Evolutionary conservation across 2,113 vertebrate species (phyloP).

Genomic region (Eretmochelys imbricata): DNA sequence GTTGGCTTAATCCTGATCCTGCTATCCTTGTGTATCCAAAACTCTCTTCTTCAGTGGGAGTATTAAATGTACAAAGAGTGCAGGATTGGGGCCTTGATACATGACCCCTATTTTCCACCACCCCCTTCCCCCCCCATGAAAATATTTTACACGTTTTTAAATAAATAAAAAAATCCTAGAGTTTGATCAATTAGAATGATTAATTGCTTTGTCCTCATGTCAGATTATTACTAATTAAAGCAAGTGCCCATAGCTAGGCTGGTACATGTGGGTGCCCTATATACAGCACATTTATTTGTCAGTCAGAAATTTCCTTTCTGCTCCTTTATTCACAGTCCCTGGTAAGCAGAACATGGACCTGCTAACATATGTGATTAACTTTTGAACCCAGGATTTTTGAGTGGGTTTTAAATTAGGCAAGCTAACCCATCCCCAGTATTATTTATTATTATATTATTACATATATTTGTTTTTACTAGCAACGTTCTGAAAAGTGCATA

Average conservation of each 20-base stretch:
- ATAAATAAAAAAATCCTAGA: background rate
- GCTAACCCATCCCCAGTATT: background rate
- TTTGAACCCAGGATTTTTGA: background rate
- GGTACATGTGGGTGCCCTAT: background rate
- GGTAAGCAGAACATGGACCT: background rate
- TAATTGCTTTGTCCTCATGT: background rate
- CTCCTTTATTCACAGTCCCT: background rate
- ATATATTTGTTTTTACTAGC: constrained; percentile 38
- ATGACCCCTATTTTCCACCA: background rate
- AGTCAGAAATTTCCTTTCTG: background rate
- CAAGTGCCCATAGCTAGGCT: background rate
- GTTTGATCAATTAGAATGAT: background rate
- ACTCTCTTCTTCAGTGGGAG: fast-evolving
- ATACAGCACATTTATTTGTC: background rate
- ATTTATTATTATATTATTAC: background rate
- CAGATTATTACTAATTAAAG: background rate
- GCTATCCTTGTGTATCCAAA: background rate
- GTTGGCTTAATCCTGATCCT: background rate
- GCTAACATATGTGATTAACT: background rate
- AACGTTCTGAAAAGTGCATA: constrained; percentile 44
- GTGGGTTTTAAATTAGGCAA: background rate
- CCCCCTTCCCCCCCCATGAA: background rate
- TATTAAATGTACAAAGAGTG: background rate
- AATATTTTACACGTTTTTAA: background rate
- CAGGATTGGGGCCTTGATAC: background rate